Evolutionary conservation across 2,797 vertebrate species (phyloP).

Genomic region (Pangasius mekongensis): DNA sequence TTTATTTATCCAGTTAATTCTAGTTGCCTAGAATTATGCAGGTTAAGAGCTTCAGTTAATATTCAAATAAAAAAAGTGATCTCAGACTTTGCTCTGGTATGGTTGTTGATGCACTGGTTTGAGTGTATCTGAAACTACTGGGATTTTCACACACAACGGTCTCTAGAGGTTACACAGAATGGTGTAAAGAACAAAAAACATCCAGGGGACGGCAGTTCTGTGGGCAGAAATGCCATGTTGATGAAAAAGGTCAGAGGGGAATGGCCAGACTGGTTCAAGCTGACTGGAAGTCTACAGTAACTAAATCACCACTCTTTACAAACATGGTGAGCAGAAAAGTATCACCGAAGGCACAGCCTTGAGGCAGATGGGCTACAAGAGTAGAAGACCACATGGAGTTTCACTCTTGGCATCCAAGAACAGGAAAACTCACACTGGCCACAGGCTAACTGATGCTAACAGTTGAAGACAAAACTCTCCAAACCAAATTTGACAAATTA

Average conservation of each 20-base stretch:
- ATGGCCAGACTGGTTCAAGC: not conserved
- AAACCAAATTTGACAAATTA: not conserved
- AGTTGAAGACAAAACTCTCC: not conserved
- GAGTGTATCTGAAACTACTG: not conserved
- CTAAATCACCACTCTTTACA: not conserved
- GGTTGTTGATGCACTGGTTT: not conserved
- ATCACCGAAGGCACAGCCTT: not conserved
- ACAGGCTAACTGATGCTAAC: not conserved
- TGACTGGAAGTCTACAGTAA: not conserved
- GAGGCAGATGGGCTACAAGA: not conserved
- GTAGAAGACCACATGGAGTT: not conserved
- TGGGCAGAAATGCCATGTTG: not conserved
- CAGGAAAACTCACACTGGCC: not conserved
- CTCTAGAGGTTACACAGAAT: not conserved
- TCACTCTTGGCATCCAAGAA: not conserved
- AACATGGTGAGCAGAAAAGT: not conserved
- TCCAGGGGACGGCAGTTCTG: not conserved
- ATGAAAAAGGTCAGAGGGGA: not conserved
- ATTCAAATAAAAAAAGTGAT: not conserved
- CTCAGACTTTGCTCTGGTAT: not conserved
- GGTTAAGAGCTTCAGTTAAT: not conserved
- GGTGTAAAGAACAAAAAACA: not conserved
- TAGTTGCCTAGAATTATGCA: not conserved
- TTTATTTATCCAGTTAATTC: not conserved
- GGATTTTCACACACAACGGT: not conserved